Percentiles rank a stretch among this genome's conserved stretches.
Evolutionary conservation across 2,888 invertebrate species (phyloP).

Genomic region (Baccha elongata): DNA sequence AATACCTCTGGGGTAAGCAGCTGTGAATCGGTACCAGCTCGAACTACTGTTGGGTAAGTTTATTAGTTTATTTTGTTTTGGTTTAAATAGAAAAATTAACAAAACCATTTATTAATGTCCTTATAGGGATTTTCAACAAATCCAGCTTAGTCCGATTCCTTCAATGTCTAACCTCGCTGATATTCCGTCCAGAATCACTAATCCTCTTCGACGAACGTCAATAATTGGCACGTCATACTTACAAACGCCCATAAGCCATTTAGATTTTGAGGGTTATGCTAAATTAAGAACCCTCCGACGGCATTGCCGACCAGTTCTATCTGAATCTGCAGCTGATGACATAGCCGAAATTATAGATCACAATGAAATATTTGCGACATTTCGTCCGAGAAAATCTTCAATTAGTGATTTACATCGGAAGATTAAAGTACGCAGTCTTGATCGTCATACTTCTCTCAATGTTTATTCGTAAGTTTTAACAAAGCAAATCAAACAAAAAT

Average conservation of each 20-base stretch:
- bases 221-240: slow-evolving; percentile 78
- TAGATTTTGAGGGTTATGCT: slow-evolving; percentile 90
- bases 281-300: slow-evolving; percentile 87
- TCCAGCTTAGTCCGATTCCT: slow-evolving; percentile 93
- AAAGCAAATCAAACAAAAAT: not conserved
- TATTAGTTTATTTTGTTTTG: not conserved
- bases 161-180: slow-evolving; percentile 90
- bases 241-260: slow-evolving; percentile 85
- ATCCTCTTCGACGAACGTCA: slow-evolving; percentile 79
- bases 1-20: slow-evolving; percentile 93
- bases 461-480: slow-evolving; percentile 78
- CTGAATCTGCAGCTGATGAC: slow-evolving; percentile 85
- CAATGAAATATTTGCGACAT: slow-evolving; percentile 75
- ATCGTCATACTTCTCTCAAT: slow-evolving; percentile 79
- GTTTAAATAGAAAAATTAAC: too few species aligned
- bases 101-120: not conserved
- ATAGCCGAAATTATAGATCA: slow-evolving; percentile 83
- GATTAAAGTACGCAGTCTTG: slow-evolving; percentile 80
- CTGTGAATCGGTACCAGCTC: slow-evolving; percentile 88
- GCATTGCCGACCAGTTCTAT: slow-evolving; percentile 86
- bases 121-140: slow-evolving; percentile 86
- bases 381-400: slow-evolving; percentile 78
- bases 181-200: slow-evolving; percentile 79
- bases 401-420: slow-evolving; percentile 80
- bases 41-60: slow-evolving; percentile 84